Base-by-base conservation (phyloP, 2,888 invertebrate genomes). In the Opisthograptis luteolata region DNA sequence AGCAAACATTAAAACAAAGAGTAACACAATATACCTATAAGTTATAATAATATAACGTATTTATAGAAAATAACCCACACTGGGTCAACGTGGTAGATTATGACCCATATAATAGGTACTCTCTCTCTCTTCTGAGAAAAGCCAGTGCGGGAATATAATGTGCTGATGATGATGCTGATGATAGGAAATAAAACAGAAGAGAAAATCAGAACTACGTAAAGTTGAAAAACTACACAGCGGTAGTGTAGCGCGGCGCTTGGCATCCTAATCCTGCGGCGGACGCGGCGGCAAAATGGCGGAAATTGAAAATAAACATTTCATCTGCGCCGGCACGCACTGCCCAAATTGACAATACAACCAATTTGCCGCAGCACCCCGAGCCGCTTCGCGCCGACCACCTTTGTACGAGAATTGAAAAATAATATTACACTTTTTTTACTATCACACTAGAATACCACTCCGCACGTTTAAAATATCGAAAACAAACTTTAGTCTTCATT, bases 311-410 rank as follows among this genome's bases (percentile, higher is more conserved):
- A 90, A 90, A 90, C 90, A 90, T 89, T 89, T 82, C 84, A 84
- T 87, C 87, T 85, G 84, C 84, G 82, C 84, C 80, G 79, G 86
- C 87, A 88, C 89, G 89, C 90, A 90, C 89, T 89, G 89, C 83
- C 88, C 89, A 87, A 90, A 89, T 88, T 89, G 88, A 89, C 89
- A 89, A 90, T 90, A 89, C 89, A 87, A 87, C 88, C 89, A 90
- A 89, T 89, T 89, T 89, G 84, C 78, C 80, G 84, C 79, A 81
- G 84, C 85, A 76, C 46, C 46, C 46, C 14, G 39, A 17, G 6
- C 31, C 9, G 13, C 35, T 30, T 41, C 78, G 73, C 80, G 73
- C 81, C 83, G 86, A 80, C 88, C 89, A 88, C 89, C 89, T 89
- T 90, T 90, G 89, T 88, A 85, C 87, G 85, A 79, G 87, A 89